Conservation (phyloP, 2,888 invertebrate genomes). For the Chrysolina americana region DNA sequence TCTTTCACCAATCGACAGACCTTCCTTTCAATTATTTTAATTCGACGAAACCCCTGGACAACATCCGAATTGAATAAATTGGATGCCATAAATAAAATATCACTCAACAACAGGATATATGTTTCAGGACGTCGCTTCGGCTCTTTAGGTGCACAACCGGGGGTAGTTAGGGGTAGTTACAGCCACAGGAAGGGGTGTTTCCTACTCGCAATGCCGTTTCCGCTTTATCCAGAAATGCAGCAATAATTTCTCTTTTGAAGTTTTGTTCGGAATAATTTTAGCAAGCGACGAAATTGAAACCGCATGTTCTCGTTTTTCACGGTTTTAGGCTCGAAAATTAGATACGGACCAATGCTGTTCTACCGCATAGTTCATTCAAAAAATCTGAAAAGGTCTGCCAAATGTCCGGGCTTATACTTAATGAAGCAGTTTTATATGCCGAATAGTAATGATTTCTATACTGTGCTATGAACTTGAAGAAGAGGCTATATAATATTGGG, state of each 20-base stretch:
- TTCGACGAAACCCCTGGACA: constrained; percentile 25
- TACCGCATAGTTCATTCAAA: no score
- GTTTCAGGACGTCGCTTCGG: constrained; percentile 40
- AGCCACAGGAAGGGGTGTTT: constrained; percentile 64
- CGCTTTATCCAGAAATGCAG: constrained; percentile 53
- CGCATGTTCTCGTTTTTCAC: background rate
- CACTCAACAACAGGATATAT: constrained; percentile 46
- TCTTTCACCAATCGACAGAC: background rate
- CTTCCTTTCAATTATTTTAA: constrained; percentile 26
- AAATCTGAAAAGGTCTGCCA: no score
- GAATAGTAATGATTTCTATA: no score
- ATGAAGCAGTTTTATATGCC: no score
- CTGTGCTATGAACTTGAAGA: no score
- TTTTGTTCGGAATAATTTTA: constrained; percentile 2
- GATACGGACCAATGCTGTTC: no score
- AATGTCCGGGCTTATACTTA: no score
- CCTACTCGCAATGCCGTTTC: constrained; percentile 58
- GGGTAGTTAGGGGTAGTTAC: constrained; percentile 53
- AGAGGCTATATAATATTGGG: no score
- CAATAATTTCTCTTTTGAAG: constrained; percentile 34
- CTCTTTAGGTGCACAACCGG: constrained; percentile 44
- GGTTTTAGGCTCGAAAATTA: no score
- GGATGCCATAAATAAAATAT: constrained; percentile 37
- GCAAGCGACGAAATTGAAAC: background rate
- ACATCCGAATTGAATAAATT: constrained; percentile 34